Evolutionary conservation across 2,113 vertebrate species (phyloP).

Genomic region (Solea solea): DNA sequence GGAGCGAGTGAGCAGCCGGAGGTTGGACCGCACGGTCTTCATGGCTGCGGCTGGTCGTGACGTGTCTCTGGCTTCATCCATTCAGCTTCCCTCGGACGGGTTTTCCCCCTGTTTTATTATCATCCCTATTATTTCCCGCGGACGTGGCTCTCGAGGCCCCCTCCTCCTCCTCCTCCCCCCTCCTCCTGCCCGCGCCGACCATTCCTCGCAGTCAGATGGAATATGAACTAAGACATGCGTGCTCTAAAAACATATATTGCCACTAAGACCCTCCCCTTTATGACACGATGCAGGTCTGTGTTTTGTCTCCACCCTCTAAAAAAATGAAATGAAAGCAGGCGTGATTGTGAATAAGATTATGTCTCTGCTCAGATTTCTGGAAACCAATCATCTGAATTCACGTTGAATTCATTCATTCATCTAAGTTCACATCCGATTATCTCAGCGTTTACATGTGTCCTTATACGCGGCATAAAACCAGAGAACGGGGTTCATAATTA

Average conservation of each 20-base stretch:
- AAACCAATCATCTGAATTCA: neutral
- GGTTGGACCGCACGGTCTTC: conserved; percentile 75
- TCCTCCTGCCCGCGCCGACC: conserved; percentile 35
- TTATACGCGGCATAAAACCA: neutral
- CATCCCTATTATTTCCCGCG: conserved; percentile 76
- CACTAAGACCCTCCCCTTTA: conserved; percentile 75
- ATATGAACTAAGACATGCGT: conserved; percentile 74
- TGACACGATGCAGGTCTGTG: conserved; percentile 76
- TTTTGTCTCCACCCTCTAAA: conserved; percentile 74
- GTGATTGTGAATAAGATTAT: conserved; percentile 24
- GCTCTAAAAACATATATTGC: conserved; percentile 81
- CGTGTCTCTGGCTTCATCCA: conserved; percentile 85
- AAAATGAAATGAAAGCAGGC: conserved; percentile 32
- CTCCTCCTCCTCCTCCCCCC: neutral
- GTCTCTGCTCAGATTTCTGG: conserved; percentile 2
- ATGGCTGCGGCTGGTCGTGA: conserved; percentile 84
- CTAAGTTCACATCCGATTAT: neutral
- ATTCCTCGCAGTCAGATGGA: conserved; percentile 64
- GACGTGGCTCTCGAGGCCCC: conserved; percentile 63
- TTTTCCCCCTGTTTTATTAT: conserved; percentile 72
- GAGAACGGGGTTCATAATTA: neutral
- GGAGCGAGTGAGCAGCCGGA: conserved; percentile 71
- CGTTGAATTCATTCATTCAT: neutral
- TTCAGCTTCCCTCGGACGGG: conserved; percentile 82
- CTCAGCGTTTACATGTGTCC: neutral